phyloP scores from a whole-genome alignment of 2,113 vertebrate species.

The Platycercus adscitus region DNA sequence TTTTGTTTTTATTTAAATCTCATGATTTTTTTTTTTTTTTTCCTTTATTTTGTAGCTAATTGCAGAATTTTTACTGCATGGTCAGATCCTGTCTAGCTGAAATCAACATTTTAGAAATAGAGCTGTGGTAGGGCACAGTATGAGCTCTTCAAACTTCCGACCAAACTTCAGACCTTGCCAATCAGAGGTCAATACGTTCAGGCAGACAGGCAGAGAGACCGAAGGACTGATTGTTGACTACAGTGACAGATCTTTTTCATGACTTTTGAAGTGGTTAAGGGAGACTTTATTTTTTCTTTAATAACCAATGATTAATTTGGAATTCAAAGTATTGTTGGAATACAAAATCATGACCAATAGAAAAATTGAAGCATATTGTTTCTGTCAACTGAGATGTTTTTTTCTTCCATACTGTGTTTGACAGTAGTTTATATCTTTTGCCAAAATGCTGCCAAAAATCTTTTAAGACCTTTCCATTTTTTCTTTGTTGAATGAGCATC shows the following conservation, averaged over 20 bases:
- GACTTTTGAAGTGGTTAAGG: not conserved
- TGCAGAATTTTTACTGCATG: not conserved
- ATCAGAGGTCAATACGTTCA: not conserved
- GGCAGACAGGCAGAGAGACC: not conserved
- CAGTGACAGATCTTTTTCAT: not conserved
- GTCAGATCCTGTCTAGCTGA: not conserved
- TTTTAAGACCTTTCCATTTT: not conserved
- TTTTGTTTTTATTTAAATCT: not conserved
- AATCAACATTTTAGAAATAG: not conserved
- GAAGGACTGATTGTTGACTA: fast-evolving
- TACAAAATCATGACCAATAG: not conserved
- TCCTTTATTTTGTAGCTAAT: not conserved
- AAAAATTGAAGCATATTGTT: conserved; percentile 10
- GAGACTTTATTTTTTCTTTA: not conserved
- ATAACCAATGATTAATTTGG: not conserved
- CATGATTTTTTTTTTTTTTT: not conserved
- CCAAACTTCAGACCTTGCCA: not conserved
- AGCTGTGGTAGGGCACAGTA: not conserved
- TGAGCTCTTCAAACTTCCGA: not conserved
- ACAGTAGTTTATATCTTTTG: not conserved
- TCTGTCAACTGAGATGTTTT: not conserved
- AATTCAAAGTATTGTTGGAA: not conserved
- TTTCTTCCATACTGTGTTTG: not conserved
- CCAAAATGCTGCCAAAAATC: conserved; percentile 3
- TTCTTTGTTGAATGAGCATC: not conserved